These are phyloP conservation scores for Misgurnus anguillicaudatus DNA, from an alignment of 2,113 vertebrate species.

Conservation along the genomic window DNA sequence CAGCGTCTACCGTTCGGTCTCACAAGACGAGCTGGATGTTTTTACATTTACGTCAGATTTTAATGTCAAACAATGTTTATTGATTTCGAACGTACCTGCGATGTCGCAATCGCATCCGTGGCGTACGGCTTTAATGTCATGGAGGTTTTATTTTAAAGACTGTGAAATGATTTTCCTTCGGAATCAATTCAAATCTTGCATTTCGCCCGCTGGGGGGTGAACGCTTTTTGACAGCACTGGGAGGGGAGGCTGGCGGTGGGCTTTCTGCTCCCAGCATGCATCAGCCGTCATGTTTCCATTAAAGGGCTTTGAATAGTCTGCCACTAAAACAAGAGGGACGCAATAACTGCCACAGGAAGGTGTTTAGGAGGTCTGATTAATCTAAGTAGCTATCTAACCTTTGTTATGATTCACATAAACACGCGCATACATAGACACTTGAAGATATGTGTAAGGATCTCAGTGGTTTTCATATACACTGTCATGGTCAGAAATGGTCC, in stretches of 20 bases:
- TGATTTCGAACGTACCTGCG: background rate
- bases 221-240: constrained; percentile 33
- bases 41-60: background rate
- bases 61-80: background rate
- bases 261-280: constrained; percentile 16
- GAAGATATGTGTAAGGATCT: no score
- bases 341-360: constrained; percentile 17
- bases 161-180: constrained; percentile 20
- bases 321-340: constrained; percentile 42
- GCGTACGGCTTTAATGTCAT: constrained; percentile 4
- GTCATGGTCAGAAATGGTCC: no score
- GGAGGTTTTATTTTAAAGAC: background rate
- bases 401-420: background rate
- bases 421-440: background rate
- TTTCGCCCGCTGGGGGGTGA: constrained; percentile 13
- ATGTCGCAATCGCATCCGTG: background rate
- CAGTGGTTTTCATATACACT: no score
- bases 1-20: constrained; percentile 16
- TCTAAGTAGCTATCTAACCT: constrained; percentile 15
- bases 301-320: constrained; percentile 42
- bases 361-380: constrained; percentile 36
- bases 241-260: constrained; percentile 21
- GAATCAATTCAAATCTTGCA: constrained; percentile 30
- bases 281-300: constrained; percentile 43
- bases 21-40: background rate